Conservation (phyloP, 2,888 invertebrate genomes). For the Heteromurus nitidus region DNA sequence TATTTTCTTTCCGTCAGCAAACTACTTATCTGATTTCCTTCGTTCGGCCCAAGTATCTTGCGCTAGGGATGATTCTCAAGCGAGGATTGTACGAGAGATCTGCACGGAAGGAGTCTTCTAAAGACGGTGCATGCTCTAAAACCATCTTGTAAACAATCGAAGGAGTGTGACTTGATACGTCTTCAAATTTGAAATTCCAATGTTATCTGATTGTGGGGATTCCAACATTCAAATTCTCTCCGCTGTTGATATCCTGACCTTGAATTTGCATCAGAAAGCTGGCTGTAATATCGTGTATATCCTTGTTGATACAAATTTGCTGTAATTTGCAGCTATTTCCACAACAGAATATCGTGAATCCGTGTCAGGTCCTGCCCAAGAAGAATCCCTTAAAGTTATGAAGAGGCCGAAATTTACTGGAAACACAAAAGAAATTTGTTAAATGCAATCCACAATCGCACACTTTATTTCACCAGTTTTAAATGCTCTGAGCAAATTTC, state of each 20-base stretch:
- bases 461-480: neutral
- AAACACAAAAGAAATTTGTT: conserved; percentile 12
- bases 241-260: neutral
- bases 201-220: neutral
- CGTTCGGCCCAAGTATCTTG: neutral
- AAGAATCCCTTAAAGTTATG: conserved; percentile 46
- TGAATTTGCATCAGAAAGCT: neutral
- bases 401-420: conserved; percentile 59
- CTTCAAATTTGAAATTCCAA: neutral
- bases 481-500: neutral
- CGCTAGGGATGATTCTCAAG: too few species aligned
- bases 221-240: neutral
- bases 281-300: neutral
- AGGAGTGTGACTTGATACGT: too few species aligned
- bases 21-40: conserved; percentile 35
- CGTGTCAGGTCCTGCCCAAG: conserved; percentile 56
- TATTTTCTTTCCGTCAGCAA: conserved; percentile 20
- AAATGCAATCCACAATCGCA: neutral
- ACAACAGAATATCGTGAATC: neutral
- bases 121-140: too few species aligned
- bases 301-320: neutral
- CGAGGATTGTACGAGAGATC: too few species aligned
- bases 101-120: too few species aligned
- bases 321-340: neutral
- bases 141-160: too few species aligned